These are phyloP conservation scores for Machimus atricapillus DNA, from an alignment of 2,888 invertebrate species.

Conservation along the genomic window DNA sequence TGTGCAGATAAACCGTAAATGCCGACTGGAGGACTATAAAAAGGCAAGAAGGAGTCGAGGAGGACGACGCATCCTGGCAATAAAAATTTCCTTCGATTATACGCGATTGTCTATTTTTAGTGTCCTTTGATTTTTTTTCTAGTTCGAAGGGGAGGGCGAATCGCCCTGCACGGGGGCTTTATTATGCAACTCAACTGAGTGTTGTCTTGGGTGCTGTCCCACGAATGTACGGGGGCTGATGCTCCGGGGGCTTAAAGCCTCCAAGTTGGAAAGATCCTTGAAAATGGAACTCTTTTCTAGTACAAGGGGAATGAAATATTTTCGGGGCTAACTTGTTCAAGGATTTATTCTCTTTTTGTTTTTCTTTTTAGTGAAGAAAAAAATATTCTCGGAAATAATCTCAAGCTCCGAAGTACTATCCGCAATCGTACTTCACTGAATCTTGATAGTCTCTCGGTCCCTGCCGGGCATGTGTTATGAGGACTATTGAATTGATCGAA, in stretches of 20 bases:
- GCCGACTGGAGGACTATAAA: constrained; percentile 34
- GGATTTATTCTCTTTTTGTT: neutral
- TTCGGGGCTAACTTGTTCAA: neutral
- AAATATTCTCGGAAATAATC: neutral
- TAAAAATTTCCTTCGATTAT: constrained; percentile 30
- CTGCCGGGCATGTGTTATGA: neutral
- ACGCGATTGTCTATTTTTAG: constrained; percentile 34
- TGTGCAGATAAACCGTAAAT: constrained; percentile 29
- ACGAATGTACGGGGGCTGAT: neutral
- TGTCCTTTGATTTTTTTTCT: constrained; percentile 18
- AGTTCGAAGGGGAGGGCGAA: constrained; percentile 5
- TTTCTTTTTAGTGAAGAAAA: neutral
- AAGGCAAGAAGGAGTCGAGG: neutral
- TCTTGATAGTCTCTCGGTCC: neutral
- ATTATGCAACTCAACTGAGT: constrained; percentile 21
- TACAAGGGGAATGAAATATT: neutral
- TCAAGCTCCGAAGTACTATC: neutral
- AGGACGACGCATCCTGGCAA: constrained; percentile 33
- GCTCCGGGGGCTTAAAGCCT: neutral
- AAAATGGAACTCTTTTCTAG: neutral
- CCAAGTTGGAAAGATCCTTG: neutral
- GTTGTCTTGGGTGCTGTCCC: neutral
- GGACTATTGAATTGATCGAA: neutral
- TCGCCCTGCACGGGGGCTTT: neutral
- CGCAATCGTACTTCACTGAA: neutral